These are phyloP conservation scores for Fistularia commersonii DNA, from an alignment of 2,797 vertebrate species.

Conservation along the genomic window DNA sequence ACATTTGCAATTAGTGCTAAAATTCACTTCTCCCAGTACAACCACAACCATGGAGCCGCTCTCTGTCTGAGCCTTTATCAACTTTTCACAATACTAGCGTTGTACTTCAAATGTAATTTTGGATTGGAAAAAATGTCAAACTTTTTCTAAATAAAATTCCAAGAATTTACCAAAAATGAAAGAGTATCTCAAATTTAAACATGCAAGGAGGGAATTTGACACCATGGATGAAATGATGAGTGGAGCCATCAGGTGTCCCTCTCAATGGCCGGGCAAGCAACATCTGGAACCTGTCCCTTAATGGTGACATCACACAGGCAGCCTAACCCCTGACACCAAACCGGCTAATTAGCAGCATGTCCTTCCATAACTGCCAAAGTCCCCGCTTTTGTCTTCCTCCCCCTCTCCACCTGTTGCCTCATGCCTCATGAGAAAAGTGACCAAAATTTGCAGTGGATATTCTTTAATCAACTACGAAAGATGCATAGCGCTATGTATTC, in stretches of 20 bases:
- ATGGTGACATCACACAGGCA: conserved; percentile 65
- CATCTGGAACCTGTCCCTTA: conserved; percentile 69
- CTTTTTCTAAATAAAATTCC: no score
- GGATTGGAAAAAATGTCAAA: no score
- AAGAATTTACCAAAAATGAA: no score
- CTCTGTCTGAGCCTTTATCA: no score
- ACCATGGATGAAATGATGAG: no score
- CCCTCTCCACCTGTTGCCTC: conserved; percentile 61
- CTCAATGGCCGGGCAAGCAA: conserved; percentile 37
- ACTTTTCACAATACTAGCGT: no score
- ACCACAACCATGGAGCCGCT: no score
- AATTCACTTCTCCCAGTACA: no score
- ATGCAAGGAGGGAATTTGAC: no score
- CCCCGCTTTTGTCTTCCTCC: conserved; percentile 32
- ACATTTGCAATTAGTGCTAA: no score
- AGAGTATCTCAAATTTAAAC: no score
- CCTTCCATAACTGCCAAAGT: conserved; percentile 54
- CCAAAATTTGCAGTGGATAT: neutral
- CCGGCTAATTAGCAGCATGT: conserved; percentile 69
- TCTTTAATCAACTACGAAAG: neutral
- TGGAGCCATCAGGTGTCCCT: conserved; percentile 2
- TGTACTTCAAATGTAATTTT: no score
- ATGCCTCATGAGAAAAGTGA: conserved; percentile 40
- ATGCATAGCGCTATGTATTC: neutral
- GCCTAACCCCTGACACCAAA: conserved; percentile 61